phyloP scores from a whole-genome alignment of 1,140 invertebrate genomes.

The Diabrotica virgifera region DNA sequence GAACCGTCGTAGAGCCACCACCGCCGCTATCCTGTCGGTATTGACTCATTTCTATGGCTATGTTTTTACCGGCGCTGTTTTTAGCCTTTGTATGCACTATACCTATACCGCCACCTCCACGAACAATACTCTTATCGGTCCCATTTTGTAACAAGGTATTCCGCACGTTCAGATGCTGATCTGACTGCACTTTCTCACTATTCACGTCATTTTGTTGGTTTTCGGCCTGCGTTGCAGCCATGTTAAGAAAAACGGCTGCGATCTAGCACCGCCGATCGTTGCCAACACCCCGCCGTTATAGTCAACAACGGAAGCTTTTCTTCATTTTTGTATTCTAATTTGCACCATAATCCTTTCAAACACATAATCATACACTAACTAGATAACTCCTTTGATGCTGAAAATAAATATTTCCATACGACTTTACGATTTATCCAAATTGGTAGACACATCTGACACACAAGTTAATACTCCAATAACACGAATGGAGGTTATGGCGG shows the following conservation, averaged over 20 bases:
- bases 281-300: slow-evolving; percentile 52
- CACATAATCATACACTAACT: slow-evolving; percentile 54
- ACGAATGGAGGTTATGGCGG: slow-evolving; percentile 67
- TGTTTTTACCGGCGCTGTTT: slow-evolving; percentile 45
- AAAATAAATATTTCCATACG: slow-evolving; percentile 46
- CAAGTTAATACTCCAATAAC: slow-evolving; percentile 65
- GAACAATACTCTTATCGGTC: slow-evolving; percentile 48
- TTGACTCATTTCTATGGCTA: slow-evolving; percentile 48
- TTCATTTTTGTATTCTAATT: slow-evolving; percentile 44
- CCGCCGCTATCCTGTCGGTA: slow-evolving; percentile 45
- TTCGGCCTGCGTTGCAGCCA: slow-evolving; percentile 64
- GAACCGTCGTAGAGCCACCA: slow-evolving; percentile 32
- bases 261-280: slow-evolving; percentile 49
- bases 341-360: slow-evolving; percentile 47
- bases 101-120: slow-evolving; percentile 42
- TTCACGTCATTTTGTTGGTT: slow-evolving; percentile 60
- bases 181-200: slow-evolving; percentile 58
- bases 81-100: slow-evolving; percentile 43
- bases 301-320: slow-evolving; percentile 51
- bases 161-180: slow-evolving; percentile 59
- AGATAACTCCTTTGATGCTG: slow-evolving; percentile 47
- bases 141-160: slow-evolving; percentile 60
- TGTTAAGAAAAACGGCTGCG: slow-evolving; percentile 56
- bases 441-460: slow-evolving; percentile 62
- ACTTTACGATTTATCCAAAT: slow-evolving; percentile 54